phyloP scores from a whole-genome alignment of 2,888 invertebrate species.

The Biston stratarius region DNA sequence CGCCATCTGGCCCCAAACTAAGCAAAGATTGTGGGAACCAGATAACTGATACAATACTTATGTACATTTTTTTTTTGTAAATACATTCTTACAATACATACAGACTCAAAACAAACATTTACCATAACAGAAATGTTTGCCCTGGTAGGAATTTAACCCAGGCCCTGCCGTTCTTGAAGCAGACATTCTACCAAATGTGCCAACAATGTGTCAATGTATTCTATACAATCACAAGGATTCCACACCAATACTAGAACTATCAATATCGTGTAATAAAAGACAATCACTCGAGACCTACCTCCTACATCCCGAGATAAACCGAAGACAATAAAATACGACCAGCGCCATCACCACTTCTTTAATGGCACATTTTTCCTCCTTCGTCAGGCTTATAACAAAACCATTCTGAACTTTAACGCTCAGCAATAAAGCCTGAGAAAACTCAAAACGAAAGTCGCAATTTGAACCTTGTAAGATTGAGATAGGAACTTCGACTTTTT shows the following conservation, averaged over 20 bases:
- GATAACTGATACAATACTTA: too few species aligned
- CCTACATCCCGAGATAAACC: constrained; percentile 27
- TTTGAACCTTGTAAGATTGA: constrained; percentile 11
- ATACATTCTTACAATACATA: too few species aligned
- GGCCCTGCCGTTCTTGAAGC: too few species aligned
- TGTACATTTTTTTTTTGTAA: too few species aligned
- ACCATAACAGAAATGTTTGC: too few species aligned
- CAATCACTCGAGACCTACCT: constrained; percentile 23
- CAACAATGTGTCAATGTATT: neutral
- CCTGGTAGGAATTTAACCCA: too few species aligned
- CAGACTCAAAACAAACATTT: too few species aligned
- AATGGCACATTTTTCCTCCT: constrained; percentile 20
- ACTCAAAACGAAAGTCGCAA: constrained; percentile 1
- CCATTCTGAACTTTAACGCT: constrained; percentile 28
- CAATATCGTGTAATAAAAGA: constrained; percentile 24
- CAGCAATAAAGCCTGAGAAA: constrained; percentile 2
- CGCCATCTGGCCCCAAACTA: too few species aligned
- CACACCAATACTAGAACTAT: constrained; percentile 11
- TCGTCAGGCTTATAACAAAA: constrained; percentile 9
- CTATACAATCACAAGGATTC: neutral
- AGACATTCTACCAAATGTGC: too few species aligned
- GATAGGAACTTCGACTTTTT: constrained; percentile 19
- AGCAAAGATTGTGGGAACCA: too few species aligned
- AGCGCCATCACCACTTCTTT: constrained; percentile 23
- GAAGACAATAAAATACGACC: constrained; percentile 32